Conservation (phyloP, 1,140 invertebrate species). For the Microvelia longipes region DNA sequence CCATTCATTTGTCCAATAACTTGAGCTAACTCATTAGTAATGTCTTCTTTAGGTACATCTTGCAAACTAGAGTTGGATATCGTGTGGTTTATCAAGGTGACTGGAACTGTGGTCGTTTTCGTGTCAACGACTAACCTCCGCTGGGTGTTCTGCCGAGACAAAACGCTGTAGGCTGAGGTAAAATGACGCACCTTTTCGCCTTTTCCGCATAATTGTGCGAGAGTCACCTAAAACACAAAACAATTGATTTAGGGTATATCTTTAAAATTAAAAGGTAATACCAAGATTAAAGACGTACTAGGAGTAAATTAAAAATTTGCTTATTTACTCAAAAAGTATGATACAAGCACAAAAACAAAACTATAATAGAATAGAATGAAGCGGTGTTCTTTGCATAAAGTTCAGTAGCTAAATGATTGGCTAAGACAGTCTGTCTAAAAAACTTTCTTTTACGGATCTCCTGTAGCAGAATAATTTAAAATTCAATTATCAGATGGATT, state of each 20-base stretch:
- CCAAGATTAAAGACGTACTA: background rate
- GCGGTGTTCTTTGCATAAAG: too few relatives aligned
- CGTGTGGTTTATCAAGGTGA: conserved; percentile 24
- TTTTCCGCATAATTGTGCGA: conserved; percentile 30
- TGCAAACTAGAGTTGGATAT: conserved; percentile 57
- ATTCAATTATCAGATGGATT: too few relatives aligned
- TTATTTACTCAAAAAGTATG: background rate
- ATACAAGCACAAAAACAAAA: too few relatives aligned
- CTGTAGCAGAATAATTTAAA: too few relatives aligned
- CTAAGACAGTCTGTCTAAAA: too few relatives aligned
- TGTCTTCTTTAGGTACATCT: conserved; percentile 47
- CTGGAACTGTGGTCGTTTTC: background rate
- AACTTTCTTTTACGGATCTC: too few relatives aligned
- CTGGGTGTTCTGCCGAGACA: conserved; percentile 9
- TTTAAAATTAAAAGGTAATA: background rate
- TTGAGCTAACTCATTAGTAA: conserved; percentile 36
- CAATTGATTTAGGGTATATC: background rate
- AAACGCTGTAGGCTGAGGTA: conserved; percentile 18
- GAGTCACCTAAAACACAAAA: conserved; percentile 28
- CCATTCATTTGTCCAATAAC: conserved; percentile 21
- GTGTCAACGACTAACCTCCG: background rate
- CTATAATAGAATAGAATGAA: too few relatives aligned
- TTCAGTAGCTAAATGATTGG: too few relatives aligned
- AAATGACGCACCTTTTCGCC: conserved; percentile 22
- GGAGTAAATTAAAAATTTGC: background rate